Base-by-base conservation (phyloP, 2,113 vertebrate species). In the Uria aalge region DNA sequence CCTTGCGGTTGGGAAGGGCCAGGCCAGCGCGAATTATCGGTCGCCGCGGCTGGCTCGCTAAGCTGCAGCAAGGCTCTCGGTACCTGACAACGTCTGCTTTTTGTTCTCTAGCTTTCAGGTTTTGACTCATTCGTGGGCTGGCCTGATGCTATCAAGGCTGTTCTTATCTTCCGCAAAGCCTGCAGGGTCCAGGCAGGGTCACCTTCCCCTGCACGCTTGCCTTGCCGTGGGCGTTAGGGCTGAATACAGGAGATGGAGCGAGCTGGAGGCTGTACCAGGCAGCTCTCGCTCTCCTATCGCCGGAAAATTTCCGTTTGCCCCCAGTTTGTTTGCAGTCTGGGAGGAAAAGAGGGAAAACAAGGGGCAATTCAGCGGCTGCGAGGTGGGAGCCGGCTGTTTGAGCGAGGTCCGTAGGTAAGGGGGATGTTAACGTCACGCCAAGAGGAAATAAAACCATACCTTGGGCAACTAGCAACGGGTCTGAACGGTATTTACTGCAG, bases 21-120 rank as follows among this genome's bases (percentile, higher is more conserved):
- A 2, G 2, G 57, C 71, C 50, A 4, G 27, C 6, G 9, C 45
- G 1, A 6, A 16, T 8, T 24, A 0, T 2, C 8, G 0, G 14
- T 7, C 8, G 9, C 71, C 34, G 48, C 27, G 43, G 23, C 75
- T 43, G 74, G 12, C 15, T 27, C 40, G 18, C 74, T 48, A 8
- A 45, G 80, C 80, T 47, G 73, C 73, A 20, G 63, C 52, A 20
- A 40, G 27, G 50, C 85, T 73, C 43, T 21, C 19, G 38, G 53
- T 76, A 34, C 89, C 92, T 50, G 72, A 13, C 40, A 7, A 40
- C 3, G 14, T 7, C 83, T 79, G 75, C 67, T 83, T 41, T 86
- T 36, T 79, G 40, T 62, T 69, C 75, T 16, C 15, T 34, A 34
- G 18, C 87, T 75, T 47, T 57, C 67, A 20, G 64, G 48, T 40